A percentile compares a stretch with the other conserved stretches of the same genome.
phyloP scores from a whole-genome alignment of 92 coral and sea anemone species.

The Pocillopora meandrina region DNA sequence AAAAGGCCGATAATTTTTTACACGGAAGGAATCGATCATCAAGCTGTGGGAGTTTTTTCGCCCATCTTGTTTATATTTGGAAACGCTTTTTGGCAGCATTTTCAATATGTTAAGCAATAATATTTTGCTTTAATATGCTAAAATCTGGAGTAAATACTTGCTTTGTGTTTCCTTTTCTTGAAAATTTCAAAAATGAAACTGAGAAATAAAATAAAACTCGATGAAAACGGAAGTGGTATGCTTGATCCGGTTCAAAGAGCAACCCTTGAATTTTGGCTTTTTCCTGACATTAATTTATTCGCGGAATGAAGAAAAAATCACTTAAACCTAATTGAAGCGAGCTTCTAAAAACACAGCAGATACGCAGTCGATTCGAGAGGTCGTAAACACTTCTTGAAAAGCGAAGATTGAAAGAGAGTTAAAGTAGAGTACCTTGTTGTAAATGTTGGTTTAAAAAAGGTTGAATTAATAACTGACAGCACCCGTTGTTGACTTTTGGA shows the following conservation, averaged over 20 bases:
- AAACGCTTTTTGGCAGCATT: background rate
- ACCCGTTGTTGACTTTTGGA: too few species aligned
- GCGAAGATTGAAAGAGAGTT: background rate
- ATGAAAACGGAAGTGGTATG: background rate
- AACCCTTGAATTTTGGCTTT: background rate
- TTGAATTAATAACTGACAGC: too few species aligned
- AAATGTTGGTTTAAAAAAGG: too few species aligned
- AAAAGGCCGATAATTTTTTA: background rate
- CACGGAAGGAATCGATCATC: too few species aligned
- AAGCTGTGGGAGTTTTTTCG: conserved; percentile 1
- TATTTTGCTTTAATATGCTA: background rate
- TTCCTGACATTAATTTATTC: background rate
- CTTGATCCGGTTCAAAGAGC: background rate
- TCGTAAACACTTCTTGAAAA: background rate
- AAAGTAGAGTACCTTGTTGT: too few species aligned
- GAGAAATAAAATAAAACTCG: background rate
- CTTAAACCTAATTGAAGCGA: background rate
- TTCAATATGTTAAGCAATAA: background rate
- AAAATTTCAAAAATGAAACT: background rate
- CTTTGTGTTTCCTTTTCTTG: background rate
- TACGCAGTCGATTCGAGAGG: background rate
- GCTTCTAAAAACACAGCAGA: background rate
- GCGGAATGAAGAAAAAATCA: background rate
- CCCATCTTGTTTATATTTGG: background rate
- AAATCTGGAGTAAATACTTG: background rate